Percentiles rank a stretch among this genome's conserved stretches.
Evolutionary conservation across 2,113 vertebrate genomes (phyloP).

Genomic region (Myrmecophaga tridactyla): DNA sequence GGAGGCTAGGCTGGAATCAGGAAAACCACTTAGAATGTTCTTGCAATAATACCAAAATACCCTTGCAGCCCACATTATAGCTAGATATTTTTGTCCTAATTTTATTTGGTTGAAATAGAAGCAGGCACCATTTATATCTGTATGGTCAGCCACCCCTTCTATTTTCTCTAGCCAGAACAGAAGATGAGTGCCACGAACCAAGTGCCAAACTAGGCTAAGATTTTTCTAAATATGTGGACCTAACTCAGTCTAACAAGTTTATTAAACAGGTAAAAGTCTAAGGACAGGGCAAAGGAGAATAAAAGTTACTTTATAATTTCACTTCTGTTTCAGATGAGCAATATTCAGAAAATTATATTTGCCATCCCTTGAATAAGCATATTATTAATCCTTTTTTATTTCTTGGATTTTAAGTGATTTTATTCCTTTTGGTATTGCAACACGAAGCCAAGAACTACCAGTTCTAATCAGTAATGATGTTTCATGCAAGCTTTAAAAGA

Average conservation of each 20-base stretch:
- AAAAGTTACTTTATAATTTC: constrained; percentile 24
- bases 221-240: background rate
- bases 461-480: background rate
- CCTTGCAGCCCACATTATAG: background rate
- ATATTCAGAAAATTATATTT: background rate
- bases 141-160: background rate
- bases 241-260: constrained; percentile 33
- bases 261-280: constrained; percentile 47
- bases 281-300: background rate
- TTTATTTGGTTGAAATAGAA: constrained; percentile 47
- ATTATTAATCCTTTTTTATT: background rate
- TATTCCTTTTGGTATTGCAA: constrained; percentile 18
- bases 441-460: background rate
- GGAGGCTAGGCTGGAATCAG: constrained; percentile 11
- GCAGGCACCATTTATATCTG: constrained; percentile 33
- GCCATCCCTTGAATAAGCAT: background rate
- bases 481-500: background rate
- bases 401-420: background rate
- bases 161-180: constrained; percentile 19
- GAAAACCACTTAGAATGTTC: constrained; percentile 32
- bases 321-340: background rate
- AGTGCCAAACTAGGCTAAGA: background rate
- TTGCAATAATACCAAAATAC: background rate
- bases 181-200: constrained; percentile 25
- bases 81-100: constrained; percentile 51